Evolutionary conservation across 2,113 vertebrate species (phyloP).

Genomic region (Ictalurus furcatus): DNA sequence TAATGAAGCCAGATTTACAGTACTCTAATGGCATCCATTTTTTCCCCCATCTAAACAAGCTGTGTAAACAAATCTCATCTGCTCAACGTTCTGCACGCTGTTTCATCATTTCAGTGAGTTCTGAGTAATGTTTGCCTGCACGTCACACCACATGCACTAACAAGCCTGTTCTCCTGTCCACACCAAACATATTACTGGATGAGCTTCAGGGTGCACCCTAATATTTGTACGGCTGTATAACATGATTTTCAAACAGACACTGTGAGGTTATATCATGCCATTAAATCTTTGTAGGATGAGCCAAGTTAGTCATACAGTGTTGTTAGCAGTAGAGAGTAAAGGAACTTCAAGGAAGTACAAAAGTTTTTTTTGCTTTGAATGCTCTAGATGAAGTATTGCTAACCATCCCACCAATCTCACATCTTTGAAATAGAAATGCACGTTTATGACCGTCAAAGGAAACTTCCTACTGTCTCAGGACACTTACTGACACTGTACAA

Average conservation of each 20-base stretch:
- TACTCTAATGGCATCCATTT: not conserved
- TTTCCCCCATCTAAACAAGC: not conserved
- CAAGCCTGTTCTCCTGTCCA: not conserved
- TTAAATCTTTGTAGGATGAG: not conserved
- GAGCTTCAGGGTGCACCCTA: not conserved
- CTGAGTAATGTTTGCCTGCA: not conserved
- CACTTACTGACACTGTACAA: no score
- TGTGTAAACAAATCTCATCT: not conserved
- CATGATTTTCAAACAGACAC: not conserved
- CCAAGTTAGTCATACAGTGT: not conserved
- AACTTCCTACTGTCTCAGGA: no score
- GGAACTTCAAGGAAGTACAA: not conserved
- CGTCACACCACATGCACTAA: not conserved
- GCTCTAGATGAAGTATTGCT: not conserved
- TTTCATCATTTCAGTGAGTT: not conserved
- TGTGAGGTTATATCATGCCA: not conserved
- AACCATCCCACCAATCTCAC: not conserved
- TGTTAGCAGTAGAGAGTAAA: not conserved
- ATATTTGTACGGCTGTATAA: not conserved
- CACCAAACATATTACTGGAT: not conserved
- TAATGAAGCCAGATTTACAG: not conserved
- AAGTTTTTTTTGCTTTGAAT: not conserved
- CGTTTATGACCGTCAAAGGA: not conserved
- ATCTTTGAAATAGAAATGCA: not conserved
- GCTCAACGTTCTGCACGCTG: not conserved